phyloP scores from a whole-genome alignment of 37 sponge, comb jelly and placozoan genomes.

The Corticium candelabrum region DNA sequence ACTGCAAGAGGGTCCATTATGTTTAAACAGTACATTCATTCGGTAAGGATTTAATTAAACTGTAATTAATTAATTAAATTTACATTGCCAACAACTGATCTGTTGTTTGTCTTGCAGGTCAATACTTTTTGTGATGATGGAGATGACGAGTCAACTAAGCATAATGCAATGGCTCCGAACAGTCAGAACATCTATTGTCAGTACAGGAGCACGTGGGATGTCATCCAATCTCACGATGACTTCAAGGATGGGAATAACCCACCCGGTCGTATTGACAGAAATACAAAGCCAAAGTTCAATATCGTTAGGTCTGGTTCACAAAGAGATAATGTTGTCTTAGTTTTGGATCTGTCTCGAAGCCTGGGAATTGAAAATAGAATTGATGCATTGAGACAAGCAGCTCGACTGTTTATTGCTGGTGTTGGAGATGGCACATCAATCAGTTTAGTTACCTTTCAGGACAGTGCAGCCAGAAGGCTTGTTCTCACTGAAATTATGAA shows the following conservation, averaged over 20 bases:
- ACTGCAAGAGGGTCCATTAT: not conserved
- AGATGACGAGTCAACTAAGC: not conserved
- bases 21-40: not conserved
- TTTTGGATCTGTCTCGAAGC: not conserved
- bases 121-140: not conserved
- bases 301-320: not conserved
- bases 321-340: not conserved
- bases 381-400: not conserved
- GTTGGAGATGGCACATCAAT: not conserved
- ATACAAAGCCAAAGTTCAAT: not conserved
- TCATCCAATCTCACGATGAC: not conserved
- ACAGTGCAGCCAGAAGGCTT: not conserved
- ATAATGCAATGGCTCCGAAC: not conserved
- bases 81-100: no score
- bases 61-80: no score
- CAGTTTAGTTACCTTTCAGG: not conserved
- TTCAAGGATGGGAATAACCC: not conserved
- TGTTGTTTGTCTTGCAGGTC: not conserved
- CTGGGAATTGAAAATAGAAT: not conserved
- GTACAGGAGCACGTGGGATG: slow-evolving; percentile 3
- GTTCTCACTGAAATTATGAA: not conserved
- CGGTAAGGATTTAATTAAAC: no score
- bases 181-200: not conserved
- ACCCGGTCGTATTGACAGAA: not conserved
- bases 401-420: not conserved